A percentile compares a stretch with the other conserved stretches of the same genome.
phyloP scores from a whole-genome alignment of 2,113 vertebrate genomes.

The Leptobrachium leishanense region DNA sequence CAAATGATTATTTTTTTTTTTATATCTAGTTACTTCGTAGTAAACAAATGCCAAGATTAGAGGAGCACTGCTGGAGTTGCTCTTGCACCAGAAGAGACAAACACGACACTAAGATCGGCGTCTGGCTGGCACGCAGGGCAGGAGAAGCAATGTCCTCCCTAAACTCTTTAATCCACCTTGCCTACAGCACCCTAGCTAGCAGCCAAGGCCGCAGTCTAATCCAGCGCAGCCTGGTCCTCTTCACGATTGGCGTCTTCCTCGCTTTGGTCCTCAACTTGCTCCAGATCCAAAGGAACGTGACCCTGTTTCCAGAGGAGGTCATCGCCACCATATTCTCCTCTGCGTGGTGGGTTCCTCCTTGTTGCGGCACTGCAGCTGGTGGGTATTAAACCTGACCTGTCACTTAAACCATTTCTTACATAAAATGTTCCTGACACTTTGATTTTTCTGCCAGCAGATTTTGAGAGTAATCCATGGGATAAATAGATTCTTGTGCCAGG shows the following conservation, averaged over 20 bases:
- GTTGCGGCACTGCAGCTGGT: conserved; percentile 95
- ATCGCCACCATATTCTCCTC: conserved; percentile 90
- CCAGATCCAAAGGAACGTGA: conserved; percentile 90
- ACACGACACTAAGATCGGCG: conserved; percentile 58
- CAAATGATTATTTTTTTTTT: background rate
- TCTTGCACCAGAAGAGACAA: conserved; percentile 69
- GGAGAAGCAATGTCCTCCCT: conserved; percentile 77
- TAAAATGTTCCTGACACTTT: no score
- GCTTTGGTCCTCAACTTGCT: conserved; percentile 94
- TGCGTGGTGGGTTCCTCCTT: conserved; percentile 96
- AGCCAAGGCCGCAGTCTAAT: conserved; percentile 78
- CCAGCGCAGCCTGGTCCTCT: conserved; percentile 88
- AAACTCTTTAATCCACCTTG: conserved; percentile 65
- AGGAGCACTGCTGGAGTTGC: conserved; percentile 82
- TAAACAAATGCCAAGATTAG: conserved; percentile 78
- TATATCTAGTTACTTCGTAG: conserved; percentile 21
- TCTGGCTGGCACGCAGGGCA: conserved; percentile 69
- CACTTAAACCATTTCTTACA: no score
- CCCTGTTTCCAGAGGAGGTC: conserved; percentile 90
- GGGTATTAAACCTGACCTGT: conserved; percentile 57
- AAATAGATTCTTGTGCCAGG: no score
- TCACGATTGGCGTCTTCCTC: conserved; percentile 86
- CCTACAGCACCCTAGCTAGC: conserved; percentile 63
- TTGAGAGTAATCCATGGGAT: no score
- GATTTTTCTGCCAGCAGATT: no score